Conservation (phyloP, 2,113 vertebrate genomes). For the Rana temporaria region DNA sequence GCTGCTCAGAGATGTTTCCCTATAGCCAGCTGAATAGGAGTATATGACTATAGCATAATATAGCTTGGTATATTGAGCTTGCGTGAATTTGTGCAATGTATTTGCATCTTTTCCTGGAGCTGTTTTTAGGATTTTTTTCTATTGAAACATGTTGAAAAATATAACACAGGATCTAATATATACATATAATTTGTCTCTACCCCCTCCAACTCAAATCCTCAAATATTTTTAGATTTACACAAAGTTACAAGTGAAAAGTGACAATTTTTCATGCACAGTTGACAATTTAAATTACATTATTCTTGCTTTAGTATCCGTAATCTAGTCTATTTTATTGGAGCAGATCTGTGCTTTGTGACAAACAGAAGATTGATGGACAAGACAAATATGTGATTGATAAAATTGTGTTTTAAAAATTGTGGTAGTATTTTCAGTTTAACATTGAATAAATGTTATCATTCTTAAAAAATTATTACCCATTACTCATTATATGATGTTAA, state of each 20-base stretch:
- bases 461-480: too few species aligned
- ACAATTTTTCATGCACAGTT: background rate
- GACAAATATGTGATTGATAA: background rate
- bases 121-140: too few species aligned
- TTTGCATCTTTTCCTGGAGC: too few species aligned
- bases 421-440: background rate
- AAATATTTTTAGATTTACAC: background rate
- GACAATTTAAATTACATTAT: constrained; percentile 14
- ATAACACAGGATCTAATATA: too few species aligned
- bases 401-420: background rate
- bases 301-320: background rate
- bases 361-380: background rate
- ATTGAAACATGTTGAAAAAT: too few species aligned
- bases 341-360: background rate
- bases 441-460: too few species aligned
- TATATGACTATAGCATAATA: too few species aligned
- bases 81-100: too few species aligned
- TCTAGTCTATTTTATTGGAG: background rate
- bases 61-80: too few species aligned
- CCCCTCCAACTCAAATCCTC: background rate
- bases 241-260: background rate
- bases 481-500: too few species aligned
- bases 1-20: too few species aligned
- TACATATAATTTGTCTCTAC: background rate
- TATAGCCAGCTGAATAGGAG: too few species aligned